Base-by-base conservation (phyloP, 2,797 vertebrate genomes). In the Smutsia temminckii region DNA sequence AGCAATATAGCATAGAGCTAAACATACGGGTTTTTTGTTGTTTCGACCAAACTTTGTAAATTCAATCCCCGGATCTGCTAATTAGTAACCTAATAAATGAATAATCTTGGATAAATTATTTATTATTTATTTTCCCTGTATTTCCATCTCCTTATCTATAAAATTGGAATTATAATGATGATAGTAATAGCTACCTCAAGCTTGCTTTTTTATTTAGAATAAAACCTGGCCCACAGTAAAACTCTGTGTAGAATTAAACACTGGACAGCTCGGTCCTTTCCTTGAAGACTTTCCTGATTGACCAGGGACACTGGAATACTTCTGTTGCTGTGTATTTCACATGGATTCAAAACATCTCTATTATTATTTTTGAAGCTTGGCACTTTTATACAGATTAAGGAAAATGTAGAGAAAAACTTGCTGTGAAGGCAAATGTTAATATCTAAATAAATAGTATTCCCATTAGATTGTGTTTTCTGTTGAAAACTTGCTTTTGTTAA, bases 391-490 rank as follows among this genome's bases (percentile, higher is more conserved):
- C 20, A 80, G 55, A 78, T 81, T 83, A 91, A 51, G 69, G 40
- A 83, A 92, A 85, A 64, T 57, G 37, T 72, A 69, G 20, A 94
- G 53, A 69, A 87, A 68, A 57, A 71, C 8, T 79, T 42, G 29
- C 37, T 92, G 55, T 94, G 87, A 95, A 96, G 75, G 23, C 12
- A 89, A 91, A 85, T 53, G 21, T 64, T 89, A 91, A 74, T 74
- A 77, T 83, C 20, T 72, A 63, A 72, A n/a, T 71, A 57, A 85
- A 64, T 27, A 68, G 5, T 55, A 57, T 77, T 95, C 37, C 27
- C 80, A 57, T 80, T 78, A 55, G 46, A 94, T 77, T 21, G 42
- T 77, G 32, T 77, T 90, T 96, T 87, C 75, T 66, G 32, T 68
- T 92, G 55, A 79, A 96, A 85, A 90, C 17, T 72, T 25, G 10